Percentiles rank a stretch among this genome's conserved stretches.
phyloP scores from a whole-genome alignment of 1,140 invertebrate genomes.

The Choristoneura fumiferana region DNA sequence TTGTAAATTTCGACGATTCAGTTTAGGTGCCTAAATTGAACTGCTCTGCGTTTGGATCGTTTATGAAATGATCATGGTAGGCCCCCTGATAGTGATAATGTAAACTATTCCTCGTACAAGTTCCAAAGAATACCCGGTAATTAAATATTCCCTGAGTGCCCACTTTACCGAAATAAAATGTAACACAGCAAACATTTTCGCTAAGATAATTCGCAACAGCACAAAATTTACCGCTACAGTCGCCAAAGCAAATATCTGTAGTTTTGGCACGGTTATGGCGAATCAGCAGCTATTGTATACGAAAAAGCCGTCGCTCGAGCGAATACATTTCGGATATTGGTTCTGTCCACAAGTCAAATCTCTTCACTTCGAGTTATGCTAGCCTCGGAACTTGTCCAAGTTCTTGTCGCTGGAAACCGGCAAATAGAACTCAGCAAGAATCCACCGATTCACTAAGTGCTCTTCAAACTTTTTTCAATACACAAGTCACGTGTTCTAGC shows the following conservation, averaged over 20 bases:
- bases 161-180: too few species aligned
- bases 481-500: constrained; percentile 8
- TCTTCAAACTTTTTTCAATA: constrained; percentile 20
- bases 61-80: too few species aligned
- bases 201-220: neutral
- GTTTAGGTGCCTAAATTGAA: too few species aligned
- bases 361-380: constrained; percentile 6
- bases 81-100: too few species aligned
- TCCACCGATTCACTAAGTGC: neutral
- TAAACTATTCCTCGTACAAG: too few species aligned
- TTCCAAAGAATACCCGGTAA: too few species aligned
- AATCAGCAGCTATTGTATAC: constrained; percentile 2
- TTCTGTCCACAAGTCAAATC: neutral
- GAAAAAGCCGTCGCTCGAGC: neutral
- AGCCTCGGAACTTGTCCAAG: constrained; percentile 8
- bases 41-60: too few species aligned
- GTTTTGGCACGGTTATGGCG: constrained; percentile 1
- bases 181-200: constrained; percentile 18
- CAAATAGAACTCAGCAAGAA: constrained; percentile 6
- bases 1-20: too few species aligned
- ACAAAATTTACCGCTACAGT: neutral
- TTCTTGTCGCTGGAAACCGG: neutral
- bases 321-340: constrained; percentile 9
- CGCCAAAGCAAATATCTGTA: neutral
- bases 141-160: too few species aligned